Evolutionary conservation across 2,888 invertebrate species (phyloP), one percentile per base, ranked within the genome.

Genomic region (Archaeoteleia sp.): DNA sequence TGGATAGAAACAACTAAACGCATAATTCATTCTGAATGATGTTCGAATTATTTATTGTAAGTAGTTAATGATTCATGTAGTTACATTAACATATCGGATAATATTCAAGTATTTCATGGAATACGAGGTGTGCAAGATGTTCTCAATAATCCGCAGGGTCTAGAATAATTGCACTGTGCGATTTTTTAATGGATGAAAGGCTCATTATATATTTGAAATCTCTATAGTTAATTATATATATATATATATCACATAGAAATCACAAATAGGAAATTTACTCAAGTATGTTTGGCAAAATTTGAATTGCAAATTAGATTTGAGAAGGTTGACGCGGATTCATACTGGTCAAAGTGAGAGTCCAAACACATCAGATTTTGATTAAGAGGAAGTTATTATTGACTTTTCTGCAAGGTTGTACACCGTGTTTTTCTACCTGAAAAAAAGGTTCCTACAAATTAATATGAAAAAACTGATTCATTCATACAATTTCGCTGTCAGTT

Each of bases 261-360:
- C 43, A 42, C 34, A 42, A 49, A 49, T 51, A 51, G 30, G 45
- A 25, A 60, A 29, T 30, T 43, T 14, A 29, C 9, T 43, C 9
- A n/a, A 17, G 15, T n/a, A 17, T 17, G 17, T 15, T n/a, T 9
- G n/a, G 6, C 6, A 29, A 29, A 9, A 29, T n/a, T 17, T 7
- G 8, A 17, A 17, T 14, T 14, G 17, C 37, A n/a, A n/a, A n/a
- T n/a, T n/a, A n/a, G n/a, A n/a, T n/a, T n/a, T n/a, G n/a, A n/a
- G n/a, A n/a, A n/a, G n/a, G 7, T 13, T 4, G 17, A 7, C 17
- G 12, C 7, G n/a, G 1, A 17, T 2, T 17, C 17, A 14, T 37
- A n/a, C n/a, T n/a, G n/a, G n/a, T n/a, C n/a, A n/a, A n/a, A n/a
- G n/a, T n/a, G n/a, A n/a, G n/a, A n/a, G n/a, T n/a, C n/a, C n/a